These are phyloP conservation scores for Conus betulinus DNA, from an alignment of 1,140 invertebrate genomes.

Conservation along the genomic window DNA sequence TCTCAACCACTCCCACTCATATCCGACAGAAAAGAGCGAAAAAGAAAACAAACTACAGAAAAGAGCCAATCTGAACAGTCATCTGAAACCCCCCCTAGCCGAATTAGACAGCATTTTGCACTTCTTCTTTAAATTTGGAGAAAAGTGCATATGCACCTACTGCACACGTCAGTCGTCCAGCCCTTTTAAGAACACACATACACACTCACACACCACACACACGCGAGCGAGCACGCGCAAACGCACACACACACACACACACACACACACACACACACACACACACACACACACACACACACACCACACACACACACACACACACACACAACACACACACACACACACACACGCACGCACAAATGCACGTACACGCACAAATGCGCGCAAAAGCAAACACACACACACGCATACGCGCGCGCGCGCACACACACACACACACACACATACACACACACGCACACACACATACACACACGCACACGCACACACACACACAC, in stretches of 20 bases:
- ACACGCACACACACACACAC: not conserved
- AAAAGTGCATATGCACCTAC: too few relatives aligned
- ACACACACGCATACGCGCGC: not conserved
- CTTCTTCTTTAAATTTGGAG: too few relatives aligned
- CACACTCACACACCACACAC: not conserved
- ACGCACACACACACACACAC: not conserved
- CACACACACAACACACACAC: not conserved
- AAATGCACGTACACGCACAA: not conserved
- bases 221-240: too few relatives aligned
- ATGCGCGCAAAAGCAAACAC: not conserved
- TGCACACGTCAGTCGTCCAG: too few relatives aligned
- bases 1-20: too few relatives aligned
- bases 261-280: not conserved
- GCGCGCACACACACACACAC: not conserved
- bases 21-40: too few relatives aligned
- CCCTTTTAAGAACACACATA: not conserved
- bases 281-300: slow-evolving; percentile 10
- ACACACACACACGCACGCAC: not conserved
- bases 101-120: not conserved
- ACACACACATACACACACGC: slow-evolving; percentile 2
- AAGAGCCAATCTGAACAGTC: not conserved
- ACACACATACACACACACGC: not conserved
- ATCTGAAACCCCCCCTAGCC: not conserved
- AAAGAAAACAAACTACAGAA: not conserved
- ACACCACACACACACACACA: not conserved